These are phyloP conservation scores for Corythornis vintsioides DNA, from an alignment of 2,113 vertebrate genomes.

Conservation along the genomic window DNA sequence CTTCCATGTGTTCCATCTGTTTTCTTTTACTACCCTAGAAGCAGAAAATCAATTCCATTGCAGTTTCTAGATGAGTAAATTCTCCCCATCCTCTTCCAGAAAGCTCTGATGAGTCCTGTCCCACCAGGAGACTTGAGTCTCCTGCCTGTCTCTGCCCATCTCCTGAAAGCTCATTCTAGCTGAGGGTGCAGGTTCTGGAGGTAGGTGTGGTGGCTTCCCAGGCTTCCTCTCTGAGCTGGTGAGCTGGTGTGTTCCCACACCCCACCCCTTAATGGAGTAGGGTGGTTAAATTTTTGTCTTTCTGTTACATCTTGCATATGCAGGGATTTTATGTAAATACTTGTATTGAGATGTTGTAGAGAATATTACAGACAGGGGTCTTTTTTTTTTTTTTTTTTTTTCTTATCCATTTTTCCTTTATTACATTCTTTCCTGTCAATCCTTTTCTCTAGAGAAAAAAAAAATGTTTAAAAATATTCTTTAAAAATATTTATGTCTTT, in stretches of 20 bases:
- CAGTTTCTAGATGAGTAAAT: background rate
- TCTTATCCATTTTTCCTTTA: background rate
- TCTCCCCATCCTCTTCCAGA: background rate
- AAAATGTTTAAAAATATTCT: background rate
- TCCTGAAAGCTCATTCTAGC: background rate
- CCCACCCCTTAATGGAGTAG: no score
- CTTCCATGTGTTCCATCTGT: background rate
- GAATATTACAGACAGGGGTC: background rate
- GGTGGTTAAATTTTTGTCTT: background rate
- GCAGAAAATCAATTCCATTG: background rate
- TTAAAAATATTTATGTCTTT: background rate
- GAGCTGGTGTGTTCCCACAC: background rate
- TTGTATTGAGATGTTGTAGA: background rate
- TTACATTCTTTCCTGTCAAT: background rate
- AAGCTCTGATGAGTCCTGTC: background rate
- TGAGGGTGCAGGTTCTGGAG: accelerated
- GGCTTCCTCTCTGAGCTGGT: background rate
- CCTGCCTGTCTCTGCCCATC: accelerated
- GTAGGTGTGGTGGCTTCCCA: background rate
- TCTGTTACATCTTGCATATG: background rate
- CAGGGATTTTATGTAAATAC: background rate
- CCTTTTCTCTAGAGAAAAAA: background rate
- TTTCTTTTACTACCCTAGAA: background rate
- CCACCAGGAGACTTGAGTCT: accelerated
- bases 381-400: background rate